Evolutionary conservation across 2,888 invertebrate genomes (phyloP), one percentile per base, ranked within the genome.

Genomic region (Coleophora flavipennella): DNA sequence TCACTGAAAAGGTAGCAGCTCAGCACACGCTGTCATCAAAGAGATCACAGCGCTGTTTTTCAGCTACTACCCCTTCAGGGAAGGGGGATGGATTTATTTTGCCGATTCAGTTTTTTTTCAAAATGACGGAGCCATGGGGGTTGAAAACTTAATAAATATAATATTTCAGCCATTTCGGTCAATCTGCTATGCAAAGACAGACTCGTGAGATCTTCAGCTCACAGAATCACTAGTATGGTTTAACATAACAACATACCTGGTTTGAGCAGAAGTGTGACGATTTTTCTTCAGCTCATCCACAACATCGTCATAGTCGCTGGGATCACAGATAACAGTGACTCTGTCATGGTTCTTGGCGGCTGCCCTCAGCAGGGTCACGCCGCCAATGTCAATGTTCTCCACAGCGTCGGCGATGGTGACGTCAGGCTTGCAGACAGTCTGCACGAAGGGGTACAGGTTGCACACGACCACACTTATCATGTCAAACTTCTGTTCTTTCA

Each of bases 281-380:
- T 87, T 79, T 14, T 85, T 60, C 53, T 87, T 88, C 40, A 97
- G 81, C 76, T 97, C 96, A 12, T 86, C 63, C 35, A 93, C 77
- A 51, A 97, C 89, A 49, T 84, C 87, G 1, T 86, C 81, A 69
- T 99, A 99, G 84, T 99, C 99, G 13, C 62, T 71, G 0, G 96
- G 95, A 72, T 99, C 97, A 66, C 96, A 97, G 42, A 99, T 73
- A 12, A 99, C 93, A 0, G 97, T 96, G 7, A 99, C 99, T 59
- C 98, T 89, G 33, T 90, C 89, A 70, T 98, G 96, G 81, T 99
- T 99, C 83, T 99, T 99, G 2, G 98, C 99, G 8, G 98, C 99
- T 1, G 99, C 98, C 55, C 99, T 85, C 13, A 99, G 77, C 13
- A 99, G 75, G 2, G 99, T 97, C 0, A 99, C 99, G 13, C 99